A percentile compares a stretch with the other conserved stretches of the same genome.
Evolutionary conservation across 2,888 invertebrate genomes (phyloP).

Genomic region (Dermolepida albohirtum): DNA sequence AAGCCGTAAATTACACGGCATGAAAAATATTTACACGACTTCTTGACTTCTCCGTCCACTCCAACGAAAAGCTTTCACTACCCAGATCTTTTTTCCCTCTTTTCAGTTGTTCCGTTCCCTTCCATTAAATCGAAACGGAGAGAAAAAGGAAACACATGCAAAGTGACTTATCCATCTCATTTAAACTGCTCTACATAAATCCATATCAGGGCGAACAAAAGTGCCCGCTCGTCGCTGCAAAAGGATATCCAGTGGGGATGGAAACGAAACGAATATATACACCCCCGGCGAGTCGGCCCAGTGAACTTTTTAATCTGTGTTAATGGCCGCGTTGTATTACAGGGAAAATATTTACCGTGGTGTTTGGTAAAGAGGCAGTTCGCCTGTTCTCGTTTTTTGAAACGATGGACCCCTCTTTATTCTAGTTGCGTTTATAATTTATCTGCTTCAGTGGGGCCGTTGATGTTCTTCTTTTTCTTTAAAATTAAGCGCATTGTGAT

Average conservation of each 20-base stretch:
- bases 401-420: not conserved
- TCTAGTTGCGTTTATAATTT: not conserved
- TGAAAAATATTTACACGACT: conserved; percentile 1
- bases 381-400: too few relatives aligned
- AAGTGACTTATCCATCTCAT: conserved; percentile 32
- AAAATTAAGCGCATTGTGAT: conserved; percentile 9
- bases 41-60: not conserved
- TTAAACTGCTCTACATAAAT: conserved; percentile 25
- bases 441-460: conserved; percentile 2
- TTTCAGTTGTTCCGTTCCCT: not conserved
- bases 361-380: conserved; percentile 25
- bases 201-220: conserved; percentile 27
- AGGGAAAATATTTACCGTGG: conserved; percentile 26
- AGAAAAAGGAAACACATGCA: conserved; percentile 3
- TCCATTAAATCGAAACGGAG: not conserved
- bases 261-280: conserved; percentile 1
- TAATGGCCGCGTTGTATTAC: conserved; percentile 29
- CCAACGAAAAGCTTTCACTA: not conserved
- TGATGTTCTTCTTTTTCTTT: conserved; percentile 2
- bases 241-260: not conserved
- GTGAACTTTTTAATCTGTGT: conserved; percentile 33
- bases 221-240: not conserved
- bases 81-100: not conserved
- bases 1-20: conserved; percentile 17
- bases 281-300: conserved; percentile 8